A percentile compares a stretch with the other conserved stretches of the same genome.
Evolutionary conservation across 2,888 invertebrate genomes (phyloP).

Genomic region (Lasioglossum leucozonium): DNA sequence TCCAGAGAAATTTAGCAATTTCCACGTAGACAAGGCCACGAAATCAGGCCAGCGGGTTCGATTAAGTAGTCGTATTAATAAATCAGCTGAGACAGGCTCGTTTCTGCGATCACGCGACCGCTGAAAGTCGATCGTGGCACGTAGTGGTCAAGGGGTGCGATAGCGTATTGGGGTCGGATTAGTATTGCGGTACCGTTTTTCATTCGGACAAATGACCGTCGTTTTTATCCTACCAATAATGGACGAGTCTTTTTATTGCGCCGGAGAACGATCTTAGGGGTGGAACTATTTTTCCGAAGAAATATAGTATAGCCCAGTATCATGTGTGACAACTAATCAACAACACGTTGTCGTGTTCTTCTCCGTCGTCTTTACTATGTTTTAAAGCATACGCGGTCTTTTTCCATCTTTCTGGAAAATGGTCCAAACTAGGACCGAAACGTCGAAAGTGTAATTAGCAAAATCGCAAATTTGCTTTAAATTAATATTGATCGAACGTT

Average conservation of each 20-base stretch:
- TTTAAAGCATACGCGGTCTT: no score
- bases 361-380: no score
- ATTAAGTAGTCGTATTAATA: slow-evolving; percentile 55
- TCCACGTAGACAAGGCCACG: slow-evolving; percentile 24
- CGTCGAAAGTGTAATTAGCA: no score
- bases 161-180: neutral
- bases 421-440: no score
- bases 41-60: slow-evolving; percentile 41
- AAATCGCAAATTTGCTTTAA: no score
- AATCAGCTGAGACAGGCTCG: slow-evolving; percentile 52
- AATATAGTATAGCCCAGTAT: no score
- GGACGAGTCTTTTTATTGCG: neutral
- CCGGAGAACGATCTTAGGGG: neutral
- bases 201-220: neutral
- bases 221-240: neutral
- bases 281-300: neutral
- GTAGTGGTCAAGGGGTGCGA: slow-evolving; percentile 19
- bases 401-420: no score
- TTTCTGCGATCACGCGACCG: slow-evolving; percentile 55
- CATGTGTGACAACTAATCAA: no score
- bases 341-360: no score
- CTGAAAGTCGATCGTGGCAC: slow-evolving; percentile 24
- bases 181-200: neutral
- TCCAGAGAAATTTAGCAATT: slow-evolving; percentile 30
- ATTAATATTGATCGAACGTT: no score